Evolutionary conservation across 2,113 vertebrate species (phyloP).

Genomic region (Passer montanus): DNA sequence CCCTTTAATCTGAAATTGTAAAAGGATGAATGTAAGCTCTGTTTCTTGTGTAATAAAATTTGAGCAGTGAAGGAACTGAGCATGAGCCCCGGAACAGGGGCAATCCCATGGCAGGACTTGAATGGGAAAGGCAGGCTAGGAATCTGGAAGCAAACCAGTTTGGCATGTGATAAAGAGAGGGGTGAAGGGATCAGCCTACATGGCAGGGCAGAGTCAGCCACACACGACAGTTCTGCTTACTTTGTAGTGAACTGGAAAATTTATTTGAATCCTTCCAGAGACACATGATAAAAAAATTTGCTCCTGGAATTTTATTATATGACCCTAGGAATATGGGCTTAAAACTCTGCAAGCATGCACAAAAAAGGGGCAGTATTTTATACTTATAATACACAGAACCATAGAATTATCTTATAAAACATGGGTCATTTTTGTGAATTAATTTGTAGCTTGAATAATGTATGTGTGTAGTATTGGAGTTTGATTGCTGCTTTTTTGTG

Average conservation of each 20-base stretch:
- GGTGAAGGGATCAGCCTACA: neutral
- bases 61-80: neutral
- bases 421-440: neutral
- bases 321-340: neutral
- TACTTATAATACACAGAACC: neutral
- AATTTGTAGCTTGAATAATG: neutral
- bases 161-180: neutral
- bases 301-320: neutral
- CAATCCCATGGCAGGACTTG: neutral
- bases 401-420: neutral
- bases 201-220: neutral
- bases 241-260: neutral
- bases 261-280: neutral
- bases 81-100: neutral
- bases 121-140: neutral
- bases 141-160: neutral
- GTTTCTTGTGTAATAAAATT: neutral
- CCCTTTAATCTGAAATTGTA: neutral
- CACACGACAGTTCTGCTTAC: accelerated
- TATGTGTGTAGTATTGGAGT: accelerated
- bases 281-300: neutral
- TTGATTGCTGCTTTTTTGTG: neutral
- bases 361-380: neutral
- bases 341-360: neutral
- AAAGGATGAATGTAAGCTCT: neutral